These are phyloP conservation scores for Chaenocephalus aceratus DNA, from an alignment of 2,113 vertebrate genomes.

Conservation along the genomic window DNA sequence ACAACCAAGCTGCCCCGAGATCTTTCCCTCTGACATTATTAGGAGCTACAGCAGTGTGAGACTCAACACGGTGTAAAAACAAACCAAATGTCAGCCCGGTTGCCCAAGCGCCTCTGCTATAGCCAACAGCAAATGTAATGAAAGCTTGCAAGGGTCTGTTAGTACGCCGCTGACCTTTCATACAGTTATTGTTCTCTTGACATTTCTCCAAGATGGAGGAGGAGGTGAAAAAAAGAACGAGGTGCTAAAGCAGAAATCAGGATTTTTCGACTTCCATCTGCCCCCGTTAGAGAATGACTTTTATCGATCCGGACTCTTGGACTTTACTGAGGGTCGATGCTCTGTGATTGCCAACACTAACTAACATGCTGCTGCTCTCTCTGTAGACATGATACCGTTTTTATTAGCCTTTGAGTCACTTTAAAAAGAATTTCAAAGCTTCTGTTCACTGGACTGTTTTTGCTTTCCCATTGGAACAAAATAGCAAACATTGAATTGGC, in stretches of 20 bases:
- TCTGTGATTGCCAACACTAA: slow-evolving; percentile 81
- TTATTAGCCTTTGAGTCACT: slow-evolving; percentile 73
- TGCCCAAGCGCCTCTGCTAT: slow-evolving; percentile 75
- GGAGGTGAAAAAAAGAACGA: slow-evolving; percentile 71
- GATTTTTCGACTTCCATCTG: slow-evolving; percentile 66
- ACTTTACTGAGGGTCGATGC: slow-evolving; percentile 75
- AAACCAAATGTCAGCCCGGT: slow-evolving; percentile 85
- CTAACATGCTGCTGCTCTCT: slow-evolving; percentile 73
- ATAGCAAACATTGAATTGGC: neutral
- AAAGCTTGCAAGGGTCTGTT: slow-evolving; percentile 83
- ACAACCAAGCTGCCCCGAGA: slow-evolving; percentile 69
- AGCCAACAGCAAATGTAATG: slow-evolving; percentile 81
- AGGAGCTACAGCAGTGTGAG: slow-evolving; percentile 79
- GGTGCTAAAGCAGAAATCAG: slow-evolving; percentile 70
- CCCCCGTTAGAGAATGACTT: slow-evolving; percentile 76
- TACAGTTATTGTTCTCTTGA: slow-evolving; percentile 82
- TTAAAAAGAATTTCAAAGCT: slow-evolving; percentile 33
- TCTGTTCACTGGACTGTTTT: slow-evolving; percentile 34
- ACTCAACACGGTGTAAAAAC: slow-evolving; percentile 84
- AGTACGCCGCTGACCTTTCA: slow-evolving; percentile 83
- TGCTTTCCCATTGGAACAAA: slow-evolving; percentile 27
- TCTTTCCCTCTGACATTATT: slow-evolving; percentile 84
- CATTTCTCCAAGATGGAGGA: slow-evolving; percentile 82
- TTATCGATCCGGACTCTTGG: slow-evolving; percentile 82
- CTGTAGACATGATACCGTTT: slow-evolving; percentile 66